These are phyloP conservation scores for Parthenolecanium corni DNA, from an alignment of 2,888 invertebrate genomes.

Conservation along the genomic window DNA sequence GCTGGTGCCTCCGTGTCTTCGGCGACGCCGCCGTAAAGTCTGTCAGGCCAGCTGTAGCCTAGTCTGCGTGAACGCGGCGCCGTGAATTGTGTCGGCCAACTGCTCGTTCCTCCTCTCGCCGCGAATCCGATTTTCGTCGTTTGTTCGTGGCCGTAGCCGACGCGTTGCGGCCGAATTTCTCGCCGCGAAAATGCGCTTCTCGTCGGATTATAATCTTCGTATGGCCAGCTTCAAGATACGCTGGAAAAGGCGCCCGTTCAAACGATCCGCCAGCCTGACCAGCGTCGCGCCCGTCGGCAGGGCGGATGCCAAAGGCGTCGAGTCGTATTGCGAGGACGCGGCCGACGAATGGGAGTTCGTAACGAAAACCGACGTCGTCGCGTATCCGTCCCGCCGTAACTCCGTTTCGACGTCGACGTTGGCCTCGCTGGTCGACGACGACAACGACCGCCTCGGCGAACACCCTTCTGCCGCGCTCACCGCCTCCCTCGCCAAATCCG, in stretches of 20 bases:
- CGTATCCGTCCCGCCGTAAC: constrained; percentile 27
- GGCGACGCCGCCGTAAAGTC: too few relatives aligned
- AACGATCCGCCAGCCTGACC: constrained; percentile 33
- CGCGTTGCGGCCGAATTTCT: background rate
- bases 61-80: too few relatives aligned
- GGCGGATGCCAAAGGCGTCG: constrained; percentile 4
- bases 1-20: too few relatives aligned
- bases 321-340: constrained; percentile 2
- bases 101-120: too few relatives aligned
- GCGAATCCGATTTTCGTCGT: too few relatives aligned
- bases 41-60: too few relatives aligned
- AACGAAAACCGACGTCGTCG: constrained; percentile 25
- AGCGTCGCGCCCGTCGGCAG: constrained; percentile 13
- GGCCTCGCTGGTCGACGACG: background rate
- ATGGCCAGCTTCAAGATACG: constrained; percentile 38
- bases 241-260: constrained; percentile 34
- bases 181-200: constrained; percentile 37
- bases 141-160: background rate
- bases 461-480: background rate
- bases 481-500: too few relatives aligned
- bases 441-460: background rate
- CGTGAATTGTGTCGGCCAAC: too few relatives aligned
- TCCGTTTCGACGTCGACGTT: constrained; percentile 3
- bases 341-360: constrained; percentile 38
- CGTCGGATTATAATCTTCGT: constrained; percentile 37